Base-by-base conservation (phyloP, 2,888 invertebrate species). In the Chorisops tibialis region DNA sequence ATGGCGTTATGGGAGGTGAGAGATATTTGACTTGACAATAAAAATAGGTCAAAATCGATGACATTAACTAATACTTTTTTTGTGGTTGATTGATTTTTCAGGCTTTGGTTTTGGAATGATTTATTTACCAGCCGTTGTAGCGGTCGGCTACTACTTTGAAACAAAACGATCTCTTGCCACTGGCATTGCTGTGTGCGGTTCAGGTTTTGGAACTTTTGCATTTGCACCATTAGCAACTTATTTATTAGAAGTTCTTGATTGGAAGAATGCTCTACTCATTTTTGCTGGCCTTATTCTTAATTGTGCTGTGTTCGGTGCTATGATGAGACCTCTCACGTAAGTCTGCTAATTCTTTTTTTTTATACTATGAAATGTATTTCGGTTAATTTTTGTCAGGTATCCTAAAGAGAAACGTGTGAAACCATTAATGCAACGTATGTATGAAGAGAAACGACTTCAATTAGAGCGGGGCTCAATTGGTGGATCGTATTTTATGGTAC, bases 141-240 rank as follows among this genome's bases (percentile, higher is more conserved):
- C 93, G 59, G 96, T 97, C 22, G 95, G 96, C 5, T 96, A 96
- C 79, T 97, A 97, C 81, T 98, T 98, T 80, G 96, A 97, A 80
- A 92, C 94, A 49, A 91, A 93, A 71, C 84, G 96, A 65, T 94
- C 96, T 11, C 81, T 97, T 67, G 97, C 97, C 50, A 97, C 96
- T 56, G 96, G 89, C 59, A 91, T 93, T 63, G 96, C 96, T 0
- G 96, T 96, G 0, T 96, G 96, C 74, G 97, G 97, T 6, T 95
- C 96, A 0, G 97, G 97, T 3, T 86, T 93, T 62, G 97, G 97
- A 49, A 96, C 96, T 2, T 96, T 97, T 78, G 87, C 91, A 48
- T 96, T 97, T 75, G 96, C 97, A 0, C 97, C 97, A 0, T 81
- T 96, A 37, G 93, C 95, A 14, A 85, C 89, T 6, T 81, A 86